Conservation (phyloP, 2,888 invertebrate genomes). For the Amphipoea lucens region DNA sequence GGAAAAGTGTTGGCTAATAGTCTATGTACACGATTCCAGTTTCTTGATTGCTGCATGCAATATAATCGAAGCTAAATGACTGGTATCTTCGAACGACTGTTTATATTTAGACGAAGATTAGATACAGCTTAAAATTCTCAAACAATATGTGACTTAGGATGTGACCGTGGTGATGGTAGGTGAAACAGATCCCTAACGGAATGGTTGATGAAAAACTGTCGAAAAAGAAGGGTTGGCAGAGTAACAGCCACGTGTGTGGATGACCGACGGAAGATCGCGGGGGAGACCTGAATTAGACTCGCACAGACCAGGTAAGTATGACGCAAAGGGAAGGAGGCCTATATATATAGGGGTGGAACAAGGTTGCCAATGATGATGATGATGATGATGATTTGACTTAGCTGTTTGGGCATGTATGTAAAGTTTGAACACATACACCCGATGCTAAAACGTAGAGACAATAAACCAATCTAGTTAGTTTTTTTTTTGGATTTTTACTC, state of each 20-base stretch:
- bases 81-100: background rate
- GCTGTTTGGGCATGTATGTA: background rate
- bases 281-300: background rate
- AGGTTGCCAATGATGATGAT: background rate
- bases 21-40: background rate
- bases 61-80: background rate
- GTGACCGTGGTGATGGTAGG: background rate
- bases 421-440: background rate
- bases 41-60: too few relatives aligned
- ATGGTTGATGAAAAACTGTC: background rate
- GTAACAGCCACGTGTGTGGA: background rate
- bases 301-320: background rate
- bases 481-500: too few relatives aligned
- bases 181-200: background rate
- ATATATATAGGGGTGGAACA: background rate
- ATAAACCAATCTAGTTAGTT: too few relatives aligned
- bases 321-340: too few relatives aligned
- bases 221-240: background rate
- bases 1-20: background rate
- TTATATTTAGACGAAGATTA: background rate
- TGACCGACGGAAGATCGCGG: background rate
- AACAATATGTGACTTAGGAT: background rate
- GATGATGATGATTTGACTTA: background rate
- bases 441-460: too few relatives aligned
- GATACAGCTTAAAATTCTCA: background rate